Conservation (phyloP, 2,113 vertebrate genomes). For the Chrysemys picta region DNA sequence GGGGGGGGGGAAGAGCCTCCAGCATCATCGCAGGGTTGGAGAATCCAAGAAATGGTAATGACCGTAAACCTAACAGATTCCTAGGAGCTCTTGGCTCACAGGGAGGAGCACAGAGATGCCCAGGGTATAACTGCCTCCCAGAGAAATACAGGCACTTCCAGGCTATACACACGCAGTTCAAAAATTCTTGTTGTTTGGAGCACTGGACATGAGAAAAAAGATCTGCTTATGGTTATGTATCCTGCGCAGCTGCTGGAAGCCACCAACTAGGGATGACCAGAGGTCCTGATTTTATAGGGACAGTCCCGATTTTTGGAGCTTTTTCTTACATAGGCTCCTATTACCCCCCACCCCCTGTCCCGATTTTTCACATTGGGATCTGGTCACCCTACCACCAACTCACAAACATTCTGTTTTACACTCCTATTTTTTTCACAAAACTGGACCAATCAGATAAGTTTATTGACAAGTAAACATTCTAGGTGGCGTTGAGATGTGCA, state of each 20-base stretch:
- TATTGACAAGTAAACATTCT: background rate
- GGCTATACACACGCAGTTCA: background rate
- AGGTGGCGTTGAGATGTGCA: background rate
- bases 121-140: background rate
- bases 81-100: background rate
- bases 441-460: background rate
- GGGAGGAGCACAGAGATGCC: background rate
- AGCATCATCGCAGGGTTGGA: background rate
- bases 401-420: background rate
- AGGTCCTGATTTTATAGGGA: too few species aligned
- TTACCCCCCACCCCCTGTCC: too few species aligned
- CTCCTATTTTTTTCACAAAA: too few species aligned
- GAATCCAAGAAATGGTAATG: background rate
- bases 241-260: background rate
- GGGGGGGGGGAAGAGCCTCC: too few species aligned
- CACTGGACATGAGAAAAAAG: background rate
- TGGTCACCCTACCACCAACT: background rate
- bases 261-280: too few species aligned
- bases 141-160: background rate
- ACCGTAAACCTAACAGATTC: too few species aligned
- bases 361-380: too few species aligned
- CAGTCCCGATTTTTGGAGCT: too few species aligned
- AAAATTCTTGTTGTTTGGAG: background rate
- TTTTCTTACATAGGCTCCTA: too few species aligned
- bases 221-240: background rate